Conservation (phyloP, 2,113 vertebrate genomes). For the Crotalus helleri region DNA sequence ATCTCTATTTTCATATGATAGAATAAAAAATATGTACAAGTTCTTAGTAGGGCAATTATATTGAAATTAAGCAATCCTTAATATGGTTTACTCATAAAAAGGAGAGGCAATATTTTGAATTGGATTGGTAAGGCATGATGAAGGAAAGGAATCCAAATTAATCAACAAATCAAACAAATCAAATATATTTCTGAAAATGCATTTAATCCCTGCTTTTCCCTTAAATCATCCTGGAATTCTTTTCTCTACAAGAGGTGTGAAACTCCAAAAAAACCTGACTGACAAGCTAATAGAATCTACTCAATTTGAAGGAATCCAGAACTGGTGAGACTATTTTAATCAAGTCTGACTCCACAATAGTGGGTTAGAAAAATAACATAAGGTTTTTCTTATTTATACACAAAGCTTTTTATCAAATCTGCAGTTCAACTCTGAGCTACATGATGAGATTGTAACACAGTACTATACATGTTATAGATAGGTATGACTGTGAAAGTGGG, state of each 20-base stretch:
- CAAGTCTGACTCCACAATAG: neutral
- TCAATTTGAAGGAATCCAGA: neutral
- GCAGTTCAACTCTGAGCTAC: neutral
- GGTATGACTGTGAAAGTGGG: neutral
- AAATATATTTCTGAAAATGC: neutral
- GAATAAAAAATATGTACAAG: neutral
- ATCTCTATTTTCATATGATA: neutral
- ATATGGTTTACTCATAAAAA: neutral
- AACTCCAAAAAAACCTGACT: neutral
- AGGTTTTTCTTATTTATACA: neutral
- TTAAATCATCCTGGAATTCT: neutral
- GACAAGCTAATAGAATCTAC: neutral
- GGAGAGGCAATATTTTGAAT: neutral
- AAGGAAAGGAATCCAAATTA: neutral
- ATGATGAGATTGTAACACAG: neutral
- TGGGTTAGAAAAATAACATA: neutral
- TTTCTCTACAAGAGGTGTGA: neutral
- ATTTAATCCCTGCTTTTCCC: neutral
- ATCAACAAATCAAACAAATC: neutral
- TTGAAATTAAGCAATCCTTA: neutral
- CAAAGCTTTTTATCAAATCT: neutral
- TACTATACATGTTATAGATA: neutral
- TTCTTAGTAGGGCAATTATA: neutral
- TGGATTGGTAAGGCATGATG: neutral
- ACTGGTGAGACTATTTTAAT: neutral